These are phyloP conservation scores for Zonotrichia leucophrys DNA, from an alignment of 2,113 vertebrate genomes.

Conservation along the genomic window DNA sequence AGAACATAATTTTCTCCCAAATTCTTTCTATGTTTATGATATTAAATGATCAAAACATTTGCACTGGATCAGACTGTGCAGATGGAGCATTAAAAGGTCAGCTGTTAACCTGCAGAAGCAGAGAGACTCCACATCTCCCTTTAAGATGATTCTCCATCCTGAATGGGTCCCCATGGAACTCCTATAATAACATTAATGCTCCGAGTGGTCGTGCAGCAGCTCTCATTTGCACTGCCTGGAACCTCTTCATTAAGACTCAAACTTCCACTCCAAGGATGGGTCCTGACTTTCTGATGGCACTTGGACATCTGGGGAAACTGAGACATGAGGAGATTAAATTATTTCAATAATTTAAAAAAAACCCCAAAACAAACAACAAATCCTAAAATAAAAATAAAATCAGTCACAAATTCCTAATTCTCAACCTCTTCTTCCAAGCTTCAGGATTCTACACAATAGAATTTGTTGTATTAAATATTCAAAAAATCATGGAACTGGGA, in stretches of 20 bases:
- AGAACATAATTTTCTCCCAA: background rate
- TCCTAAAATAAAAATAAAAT: background rate
- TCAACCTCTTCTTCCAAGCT: background rate
- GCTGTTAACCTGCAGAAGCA: conserved; percentile 15
- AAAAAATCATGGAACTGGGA: background rate
- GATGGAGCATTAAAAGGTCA: conserved; percentile 45
- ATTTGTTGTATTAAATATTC: background rate
- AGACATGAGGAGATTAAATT: background rate
- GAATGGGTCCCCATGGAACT: conserved; percentile 5
- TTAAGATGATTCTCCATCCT: conserved; percentile 30
- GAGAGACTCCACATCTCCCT: conserved; percentile 28
- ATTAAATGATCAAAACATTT: conserved; percentile 37
- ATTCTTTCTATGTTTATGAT: background rate
- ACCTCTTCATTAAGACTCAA: conserved; percentile 26
- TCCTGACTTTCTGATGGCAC: background rate
- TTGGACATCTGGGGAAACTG: background rate
- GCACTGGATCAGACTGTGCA: background rate
- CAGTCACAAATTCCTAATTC: background rate
- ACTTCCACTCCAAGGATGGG: background rate
- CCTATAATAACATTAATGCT: conserved; percentile 22
- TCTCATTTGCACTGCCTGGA: background rate
- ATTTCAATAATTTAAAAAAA: background rate
- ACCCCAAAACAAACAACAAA: no score
- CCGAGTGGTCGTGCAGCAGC: background rate
- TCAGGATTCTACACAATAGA: background rate